Percentiles rank a stretch among this genome's conserved stretches.
These are phyloP conservation scores for Apoda limacodes DNA, from an alignment of 2,888 invertebrate species.

Conservation along the genomic window DNA sequence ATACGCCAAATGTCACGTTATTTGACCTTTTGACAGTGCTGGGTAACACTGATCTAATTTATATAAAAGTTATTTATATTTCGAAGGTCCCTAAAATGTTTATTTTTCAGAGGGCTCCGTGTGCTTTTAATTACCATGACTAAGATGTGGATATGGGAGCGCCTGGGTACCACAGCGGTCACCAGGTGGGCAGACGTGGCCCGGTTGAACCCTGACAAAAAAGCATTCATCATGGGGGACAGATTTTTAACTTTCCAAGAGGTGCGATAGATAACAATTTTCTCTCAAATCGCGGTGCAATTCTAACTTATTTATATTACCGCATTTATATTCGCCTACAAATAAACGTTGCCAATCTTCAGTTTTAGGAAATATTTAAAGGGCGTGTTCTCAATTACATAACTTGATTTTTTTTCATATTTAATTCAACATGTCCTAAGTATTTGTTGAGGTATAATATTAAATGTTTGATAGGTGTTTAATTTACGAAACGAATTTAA, in stretches of 20 bases:
- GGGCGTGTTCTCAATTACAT: too few species aligned
- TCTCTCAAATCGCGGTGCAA: too few species aligned
- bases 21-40: not conserved
- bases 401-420: too few species aligned
- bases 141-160: constrained; percentile 64
- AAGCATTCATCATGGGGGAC: constrained; percentile 78
- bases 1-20: not conserved
- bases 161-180: constrained; percentile 64
- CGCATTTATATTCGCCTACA: too few species aligned
- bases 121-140: constrained; percentile 66
- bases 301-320: too few species aligned
- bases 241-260: constrained; percentile 75
- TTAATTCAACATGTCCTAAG: too few species aligned
- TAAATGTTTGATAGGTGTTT: too few species aligned
- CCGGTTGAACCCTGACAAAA: constrained; percentile 71
- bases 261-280: too few species aligned
- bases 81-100: not conserved
- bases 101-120: constrained; percentile 55
- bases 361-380: too few species aligned
- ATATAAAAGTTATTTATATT: constrained; percentile 9
- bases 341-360: too few species aligned
- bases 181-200: constrained; percentile 64
- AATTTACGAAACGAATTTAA: not conserved
- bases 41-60: not conserved
- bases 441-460: too few species aligned